Evolutionary conservation across 2,888 invertebrate genomes (phyloP).

Genomic region (Chalcis sispes): DNA sequence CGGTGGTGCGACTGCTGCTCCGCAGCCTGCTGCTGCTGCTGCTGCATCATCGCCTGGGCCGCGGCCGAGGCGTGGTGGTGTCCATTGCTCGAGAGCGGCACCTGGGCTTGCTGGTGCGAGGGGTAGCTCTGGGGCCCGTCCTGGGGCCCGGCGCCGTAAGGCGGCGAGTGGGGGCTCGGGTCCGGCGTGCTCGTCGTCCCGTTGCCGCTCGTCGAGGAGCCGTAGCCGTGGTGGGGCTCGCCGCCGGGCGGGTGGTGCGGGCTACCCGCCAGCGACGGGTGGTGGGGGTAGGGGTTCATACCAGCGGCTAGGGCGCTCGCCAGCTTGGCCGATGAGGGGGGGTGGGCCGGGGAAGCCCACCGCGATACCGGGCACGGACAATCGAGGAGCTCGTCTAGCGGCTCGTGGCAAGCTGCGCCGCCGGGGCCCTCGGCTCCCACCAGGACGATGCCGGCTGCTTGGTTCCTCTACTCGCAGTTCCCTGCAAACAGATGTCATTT

Average conservation of each 20-base stretch:
- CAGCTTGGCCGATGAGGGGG: conserved; percentile 86
- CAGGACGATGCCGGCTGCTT: conserved; percentile 11
- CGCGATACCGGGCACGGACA: conserved; percentile 62
- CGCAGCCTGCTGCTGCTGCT: conserved; percentile 68
- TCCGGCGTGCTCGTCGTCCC: conserved; percentile 74
- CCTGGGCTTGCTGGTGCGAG: conserved; percentile 65
- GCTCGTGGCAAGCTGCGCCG: conserved; percentile 14
- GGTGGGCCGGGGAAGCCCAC: conserved; percentile 75
- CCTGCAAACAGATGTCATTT: no score
- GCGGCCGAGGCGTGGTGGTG: conserved; percentile 72
- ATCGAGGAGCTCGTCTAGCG: conserved; percentile 15
- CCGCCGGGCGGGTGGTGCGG: conserved; percentile 74
- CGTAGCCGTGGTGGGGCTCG: conserved; percentile 74
- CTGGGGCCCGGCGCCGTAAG: conserved; percentile 65
- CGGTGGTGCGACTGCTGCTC: conserved; percentile 74
- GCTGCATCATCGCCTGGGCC: conserved; percentile 53
- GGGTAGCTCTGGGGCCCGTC: conserved; percentile 53
- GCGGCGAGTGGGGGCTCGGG: conserved; percentile 74
- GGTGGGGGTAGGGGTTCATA: conserved; percentile 87
- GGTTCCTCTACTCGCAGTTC: conserved; percentile 59
- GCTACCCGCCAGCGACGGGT: conserved; percentile 77
- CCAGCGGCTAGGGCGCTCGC: conserved; percentile 89
- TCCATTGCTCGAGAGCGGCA: conserved; percentile 71
- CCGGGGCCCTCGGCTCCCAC: conserved; percentile 6
- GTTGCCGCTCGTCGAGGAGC: conserved; percentile 69